Evolutionary conservation across 2,888 invertebrate species (phyloP).

Genomic region (Oconnorella tubifera): DNA sequence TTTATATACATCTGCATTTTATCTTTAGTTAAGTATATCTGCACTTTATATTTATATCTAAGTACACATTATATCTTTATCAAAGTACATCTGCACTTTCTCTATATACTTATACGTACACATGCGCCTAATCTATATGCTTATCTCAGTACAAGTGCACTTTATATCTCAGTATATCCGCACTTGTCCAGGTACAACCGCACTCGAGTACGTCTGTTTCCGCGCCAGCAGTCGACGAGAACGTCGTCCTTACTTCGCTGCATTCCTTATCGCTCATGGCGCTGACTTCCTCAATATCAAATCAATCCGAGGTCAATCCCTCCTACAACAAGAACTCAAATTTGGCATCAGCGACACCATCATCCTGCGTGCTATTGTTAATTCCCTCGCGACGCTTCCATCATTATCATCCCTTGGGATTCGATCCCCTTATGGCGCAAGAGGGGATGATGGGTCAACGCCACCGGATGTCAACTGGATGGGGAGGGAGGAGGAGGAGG

Average conservation of each 20-base stretch:
- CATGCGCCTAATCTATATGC: no score
- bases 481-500: constrained; percentile 15
- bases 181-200: constrained; percentile 46
- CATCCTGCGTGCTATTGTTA: constrained; percentile 41
- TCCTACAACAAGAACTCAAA: constrained; percentile 45
- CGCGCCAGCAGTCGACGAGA: constrained; percentile 42
- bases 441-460: background rate
- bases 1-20: no score
- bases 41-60: no score
- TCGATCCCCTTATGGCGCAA: background rate
- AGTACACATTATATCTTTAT: no score
- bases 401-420: constrained; percentile 40
- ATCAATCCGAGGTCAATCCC: constrained; percentile 42
- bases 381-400: constrained; percentile 42
- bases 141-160: no score
- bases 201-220: constrained; percentile 51
- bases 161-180: no score
- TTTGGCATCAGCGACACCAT: constrained; percentile 29
- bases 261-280: constrained; percentile 49
- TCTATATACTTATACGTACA: no score
- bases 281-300: constrained; percentile 42
- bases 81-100: no score
- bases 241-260: constrained; percentile 45
- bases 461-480: background rate
- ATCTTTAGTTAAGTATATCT: no score